These are phyloP conservation scores for Aulostomus chinensis DNA, from an alignment of 2,797 vertebrate species.

Conservation along the genomic window DNA sequence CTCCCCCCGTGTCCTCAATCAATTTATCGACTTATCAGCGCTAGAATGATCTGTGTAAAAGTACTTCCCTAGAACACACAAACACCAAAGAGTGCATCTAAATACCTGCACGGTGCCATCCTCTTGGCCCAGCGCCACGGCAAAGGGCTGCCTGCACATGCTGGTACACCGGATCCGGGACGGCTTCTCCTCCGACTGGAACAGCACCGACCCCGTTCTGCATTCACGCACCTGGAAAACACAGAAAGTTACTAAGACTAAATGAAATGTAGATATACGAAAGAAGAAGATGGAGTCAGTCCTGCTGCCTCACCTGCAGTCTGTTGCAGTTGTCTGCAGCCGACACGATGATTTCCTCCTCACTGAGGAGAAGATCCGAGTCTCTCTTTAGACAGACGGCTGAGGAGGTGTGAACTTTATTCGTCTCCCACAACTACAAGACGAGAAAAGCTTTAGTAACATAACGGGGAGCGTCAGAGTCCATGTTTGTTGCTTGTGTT, in stretches of 20 bases:
- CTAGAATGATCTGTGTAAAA: too few species aligned
- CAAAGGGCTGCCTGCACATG: slow-evolving; percentile 76
- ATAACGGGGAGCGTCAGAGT: too few species aligned
- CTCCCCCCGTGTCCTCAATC: too few species aligned
- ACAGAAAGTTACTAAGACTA: too few species aligned
- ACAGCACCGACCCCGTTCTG: slow-evolving; percentile 76
- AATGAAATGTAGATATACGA: too few species aligned
- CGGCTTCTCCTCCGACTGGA: slow-evolving; percentile 80
- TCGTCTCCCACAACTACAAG: slow-evolving; percentile 91
- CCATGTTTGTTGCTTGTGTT: too few species aligned
- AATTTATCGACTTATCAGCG: too few species aligned
- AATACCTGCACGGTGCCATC: slow-evolving; percentile 86
- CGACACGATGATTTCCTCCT: slow-evolving; percentile 80
- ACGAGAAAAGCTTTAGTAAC: slow-evolving; percentile 1
- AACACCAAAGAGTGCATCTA: too few species aligned
- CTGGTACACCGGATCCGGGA: slow-evolving; percentile 87
- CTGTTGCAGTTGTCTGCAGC: slow-evolving; percentile 87
- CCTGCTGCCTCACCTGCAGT: slow-evolving; percentile 90
- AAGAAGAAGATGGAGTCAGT: too few species aligned
- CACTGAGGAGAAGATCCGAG: slow-evolving; percentile 85
- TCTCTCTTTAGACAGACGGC: slow-evolving; percentile 88
- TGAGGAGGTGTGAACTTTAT: slow-evolving; percentile 90
- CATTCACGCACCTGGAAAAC: slow-evolving; percentile 84
- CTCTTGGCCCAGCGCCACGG: slow-evolving; percentile 83
- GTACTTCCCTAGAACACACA: too few species aligned